phyloP scores from a whole-genome alignment of 2,888 invertebrate species.

The Eristalis arbustorum region DNA sequence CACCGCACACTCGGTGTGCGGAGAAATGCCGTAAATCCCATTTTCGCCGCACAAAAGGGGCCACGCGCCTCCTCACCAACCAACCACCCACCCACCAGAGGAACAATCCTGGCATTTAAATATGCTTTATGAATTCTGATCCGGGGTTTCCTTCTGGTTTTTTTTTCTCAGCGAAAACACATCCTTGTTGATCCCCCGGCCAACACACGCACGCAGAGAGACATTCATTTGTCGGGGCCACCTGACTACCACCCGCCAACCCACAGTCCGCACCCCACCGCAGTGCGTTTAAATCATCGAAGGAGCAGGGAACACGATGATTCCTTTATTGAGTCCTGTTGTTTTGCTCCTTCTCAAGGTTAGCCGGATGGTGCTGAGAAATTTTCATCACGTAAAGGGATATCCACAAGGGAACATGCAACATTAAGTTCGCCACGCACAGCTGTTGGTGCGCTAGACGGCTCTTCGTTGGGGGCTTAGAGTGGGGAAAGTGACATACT shows the following conservation, averaged over 20 bases:
- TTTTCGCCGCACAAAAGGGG: neutral
- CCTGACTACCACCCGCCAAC: neutral
- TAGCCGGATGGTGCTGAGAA: conserved; percentile 8
- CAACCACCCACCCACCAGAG: neutral
- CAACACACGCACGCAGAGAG: neutral
- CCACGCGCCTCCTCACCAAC: too few relatives aligned
- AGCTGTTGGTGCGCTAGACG: conserved; percentile 19
- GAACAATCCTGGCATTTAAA: conserved; percentile 59
- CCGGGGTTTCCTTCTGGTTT: conserved; percentile 2
- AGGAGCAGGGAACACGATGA: conserved; percentile 59
- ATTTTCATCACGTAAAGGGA: conserved; percentile 63
- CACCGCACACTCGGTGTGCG: conserved; percentile 31
- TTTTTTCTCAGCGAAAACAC: conserved; percentile 17
- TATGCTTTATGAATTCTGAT: conserved; percentile 68
- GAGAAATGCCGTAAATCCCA: conserved; percentile 43
- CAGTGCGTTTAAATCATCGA: conserved; percentile 41
- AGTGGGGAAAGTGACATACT: conserved; percentile 16
- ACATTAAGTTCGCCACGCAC: conserved; percentile 63
- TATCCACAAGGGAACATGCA: conserved; percentile 57
- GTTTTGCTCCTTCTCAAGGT: neutral
- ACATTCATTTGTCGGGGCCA: neutral
- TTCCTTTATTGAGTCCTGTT: conserved; percentile 49
- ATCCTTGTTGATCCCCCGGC: conserved; percentile 48
- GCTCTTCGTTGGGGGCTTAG: neutral
- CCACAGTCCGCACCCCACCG: neutral